phyloP scores from a whole-genome alignment of 2,888 invertebrate species.

The Cryptops parisi region DNA sequence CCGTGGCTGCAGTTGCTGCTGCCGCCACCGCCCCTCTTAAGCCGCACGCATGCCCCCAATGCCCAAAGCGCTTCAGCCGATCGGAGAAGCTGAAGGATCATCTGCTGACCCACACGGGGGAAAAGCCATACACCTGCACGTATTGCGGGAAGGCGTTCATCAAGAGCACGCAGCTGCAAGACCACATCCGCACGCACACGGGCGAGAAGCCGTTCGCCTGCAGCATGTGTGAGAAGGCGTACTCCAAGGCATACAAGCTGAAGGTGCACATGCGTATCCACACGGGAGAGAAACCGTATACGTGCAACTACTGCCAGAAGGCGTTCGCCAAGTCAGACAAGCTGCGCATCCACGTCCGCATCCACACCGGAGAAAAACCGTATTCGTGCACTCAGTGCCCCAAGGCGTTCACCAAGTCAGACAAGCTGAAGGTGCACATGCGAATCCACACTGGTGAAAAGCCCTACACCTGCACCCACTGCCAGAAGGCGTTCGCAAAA shows the following conservation, averaged over 20 bases:
- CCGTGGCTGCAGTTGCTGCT: slow-evolving; percentile 27
- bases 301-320: slow-evolving; percentile 14
- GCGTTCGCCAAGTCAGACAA: slow-evolving; percentile 15
- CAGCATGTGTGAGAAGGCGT: slow-evolving; percentile 10
- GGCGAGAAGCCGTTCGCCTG: slow-evolving; percentile 14
- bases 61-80: slow-evolving; percentile 13
- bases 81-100: slow-evolving; percentile 14
- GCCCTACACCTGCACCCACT: slow-evolving; percentile 25
- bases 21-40: slow-evolving; percentile 14
- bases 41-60: slow-evolving; percentile 12
- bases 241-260: slow-evolving; percentile 14
- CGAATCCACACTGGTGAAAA: slow-evolving; percentile 25
- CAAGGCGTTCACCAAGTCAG: slow-evolving; percentile 25
- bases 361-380: slow-evolving; percentile 27
- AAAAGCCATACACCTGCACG: slow-evolving; percentile 15
- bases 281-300: slow-evolving; percentile 14
- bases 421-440: slow-evolving; percentile 27
- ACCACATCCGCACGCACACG: slow-evolving; percentile 19
- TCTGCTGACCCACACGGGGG: slow-evolving; percentile 14
- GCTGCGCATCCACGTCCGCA: slow-evolving; percentile 21
- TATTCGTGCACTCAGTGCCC: slow-evolving; percentile 23
- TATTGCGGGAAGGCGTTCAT: slow-evolving; percentile 17
- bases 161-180: slow-evolving; percentile 18
- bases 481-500: slow-evolving; percentile 22
- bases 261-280: slow-evolving; percentile 14